Conservation (phyloP, 2,888 invertebrate species). For the Nephrocerus scutellatus region DNA sequence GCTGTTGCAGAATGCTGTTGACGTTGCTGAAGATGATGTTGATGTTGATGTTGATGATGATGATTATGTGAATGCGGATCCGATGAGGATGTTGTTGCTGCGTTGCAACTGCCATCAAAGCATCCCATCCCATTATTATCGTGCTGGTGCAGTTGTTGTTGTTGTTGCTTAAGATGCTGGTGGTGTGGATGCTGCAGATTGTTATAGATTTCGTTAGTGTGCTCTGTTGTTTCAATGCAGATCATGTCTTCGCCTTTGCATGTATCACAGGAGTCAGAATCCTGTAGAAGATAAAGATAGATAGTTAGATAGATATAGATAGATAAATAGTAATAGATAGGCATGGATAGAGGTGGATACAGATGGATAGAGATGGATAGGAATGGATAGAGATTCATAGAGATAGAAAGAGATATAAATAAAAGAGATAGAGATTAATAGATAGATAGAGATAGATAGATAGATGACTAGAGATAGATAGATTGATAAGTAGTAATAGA, state of each 20-base stretch:
- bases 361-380: not conserved
- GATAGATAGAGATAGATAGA: not conserved
- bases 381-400: not conserved
- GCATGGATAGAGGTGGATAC: not conserved
- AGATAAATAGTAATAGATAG: constrained; percentile 4
- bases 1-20: constrained; percentile 4
- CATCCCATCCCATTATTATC: too few species aligned
- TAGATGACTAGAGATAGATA: not conserved
- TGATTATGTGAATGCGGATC: too few species aligned
- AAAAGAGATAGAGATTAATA: not conserved
- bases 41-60: constrained; percentile 17
- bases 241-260: constrained; percentile 31
- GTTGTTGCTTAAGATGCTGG: too few species aligned
- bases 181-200: constrained; percentile 3
- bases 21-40: constrained; percentile 6
- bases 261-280: constrained; percentile 46
- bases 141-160: too few species aligned
- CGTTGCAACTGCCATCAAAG: too few species aligned
- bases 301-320: not conserved
- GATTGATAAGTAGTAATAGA: not conserved
- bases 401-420: not conserved
- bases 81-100: too few species aligned
- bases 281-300: constrained; percentile 34
- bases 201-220: constrained; percentile 11
- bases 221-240: not conserved